These are phyloP conservation scores for Acrobeloides nanus DNA, from an alignment of 2,888 invertebrate genomes.

Conservation along the genomic window DNA sequence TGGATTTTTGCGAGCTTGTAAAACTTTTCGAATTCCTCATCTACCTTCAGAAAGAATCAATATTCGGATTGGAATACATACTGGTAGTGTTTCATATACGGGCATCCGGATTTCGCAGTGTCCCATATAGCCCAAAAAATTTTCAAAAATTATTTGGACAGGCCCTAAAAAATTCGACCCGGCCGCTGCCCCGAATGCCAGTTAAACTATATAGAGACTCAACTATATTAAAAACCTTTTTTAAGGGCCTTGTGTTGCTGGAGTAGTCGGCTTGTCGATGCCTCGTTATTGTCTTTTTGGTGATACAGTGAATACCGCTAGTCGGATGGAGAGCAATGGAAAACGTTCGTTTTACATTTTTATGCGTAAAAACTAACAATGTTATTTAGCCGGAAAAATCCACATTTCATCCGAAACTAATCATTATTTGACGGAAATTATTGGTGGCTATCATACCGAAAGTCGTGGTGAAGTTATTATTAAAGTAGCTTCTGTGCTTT, in stretches of 20 bases:
- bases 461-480: constrained; percentile 46
- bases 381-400: constrained; percentile 43
- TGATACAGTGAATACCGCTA: constrained; percentile 47
- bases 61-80: constrained; percentile 43
- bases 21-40: constrained; percentile 32
- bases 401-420: constrained; percentile 46
- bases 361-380: no score
- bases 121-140: no score
- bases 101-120: background rate
- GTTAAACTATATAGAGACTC: no score
- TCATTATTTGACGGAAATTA: constrained; percentile 36
- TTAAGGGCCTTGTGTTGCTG: constrained; percentile 38
- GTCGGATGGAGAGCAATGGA: constrained; percentile 46
- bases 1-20: constrained; percentile 26
- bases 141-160: no score
- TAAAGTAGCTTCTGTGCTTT: no score
- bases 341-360: constrained; percentile 47
- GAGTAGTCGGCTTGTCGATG: constrained; percentile 35
- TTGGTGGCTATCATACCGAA: constrained; percentile 47
- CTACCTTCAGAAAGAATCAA: constrained; percentile 40
- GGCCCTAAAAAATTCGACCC: no score
- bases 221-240: no score
- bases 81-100: constrained; percentile 22
- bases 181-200: no score
- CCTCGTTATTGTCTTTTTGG: constrained; percentile 47